Evolutionary conservation across 2,113 vertebrate genomes (phyloP).

Genomic region (Leucopternis melanops): DNA sequence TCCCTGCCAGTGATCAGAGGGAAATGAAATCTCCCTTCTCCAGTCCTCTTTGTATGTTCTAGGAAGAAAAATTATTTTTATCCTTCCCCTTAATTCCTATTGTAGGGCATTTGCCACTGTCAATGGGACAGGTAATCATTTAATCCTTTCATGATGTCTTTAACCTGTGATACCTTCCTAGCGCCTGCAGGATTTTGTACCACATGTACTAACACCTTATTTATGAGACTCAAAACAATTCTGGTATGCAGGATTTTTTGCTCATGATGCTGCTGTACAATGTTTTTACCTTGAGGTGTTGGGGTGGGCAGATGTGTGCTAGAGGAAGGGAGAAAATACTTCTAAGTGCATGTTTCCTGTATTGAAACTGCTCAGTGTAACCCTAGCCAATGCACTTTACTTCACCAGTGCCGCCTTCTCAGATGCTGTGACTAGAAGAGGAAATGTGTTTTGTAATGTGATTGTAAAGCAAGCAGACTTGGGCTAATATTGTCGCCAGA

Average conservation of each 20-base stretch:
- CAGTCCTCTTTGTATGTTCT: background rate
- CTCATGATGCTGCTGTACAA: background rate
- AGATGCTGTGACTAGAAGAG: background rate
- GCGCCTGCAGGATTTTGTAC: background rate
- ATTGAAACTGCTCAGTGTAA: background rate
- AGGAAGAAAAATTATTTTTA: background rate
- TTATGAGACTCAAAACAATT: background rate
- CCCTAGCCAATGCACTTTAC: background rate
- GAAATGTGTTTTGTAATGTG: background rate
- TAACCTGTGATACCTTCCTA: background rate
- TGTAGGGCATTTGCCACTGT: background rate
- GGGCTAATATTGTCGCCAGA: background rate
- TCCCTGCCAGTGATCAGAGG: background rate
- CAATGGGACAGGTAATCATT: background rate
- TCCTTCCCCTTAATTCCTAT: background rate
- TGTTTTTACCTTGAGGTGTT: background rate
- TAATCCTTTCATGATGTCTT: background rate
- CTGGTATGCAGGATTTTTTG: background rate
- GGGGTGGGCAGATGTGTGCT: background rate
- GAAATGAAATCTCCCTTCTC: background rate
- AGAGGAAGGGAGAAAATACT: background rate
- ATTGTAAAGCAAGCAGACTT: background rate
- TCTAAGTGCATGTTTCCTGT: background rate
- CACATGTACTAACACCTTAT: background rate
- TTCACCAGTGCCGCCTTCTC: background rate